Percentiles rank a stretch among this genome's conserved stretches.
Evolutionary conservation across 2,113 vertebrate species (phyloP).

Genomic region (Cebus imitator): DNA sequence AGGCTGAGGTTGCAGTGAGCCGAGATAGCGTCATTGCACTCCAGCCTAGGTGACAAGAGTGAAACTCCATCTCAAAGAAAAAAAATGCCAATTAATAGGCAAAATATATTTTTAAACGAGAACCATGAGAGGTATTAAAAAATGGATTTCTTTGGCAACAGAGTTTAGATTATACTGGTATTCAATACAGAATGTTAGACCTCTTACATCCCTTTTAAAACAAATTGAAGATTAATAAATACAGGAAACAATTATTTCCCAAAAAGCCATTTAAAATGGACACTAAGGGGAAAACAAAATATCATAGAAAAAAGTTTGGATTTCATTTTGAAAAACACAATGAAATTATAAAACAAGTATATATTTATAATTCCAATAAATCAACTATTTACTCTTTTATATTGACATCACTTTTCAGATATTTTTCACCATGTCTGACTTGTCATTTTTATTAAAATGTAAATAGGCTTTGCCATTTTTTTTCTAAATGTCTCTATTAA

Average conservation of each 20-base stretch:
- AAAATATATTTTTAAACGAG: slow-evolving; percentile 11
- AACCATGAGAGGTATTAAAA: background rate
- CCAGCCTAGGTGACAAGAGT: no score
- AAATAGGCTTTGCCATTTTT: background rate
- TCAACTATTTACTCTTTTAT: background rate
- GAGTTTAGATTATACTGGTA: background rate
- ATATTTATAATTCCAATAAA: background rate
- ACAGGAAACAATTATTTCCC: background rate
- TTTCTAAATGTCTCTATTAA: background rate
- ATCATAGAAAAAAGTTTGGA: background rate
- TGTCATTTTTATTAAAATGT: background rate
- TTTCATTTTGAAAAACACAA: slow-evolving; percentile 1
- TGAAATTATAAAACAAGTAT: background rate
- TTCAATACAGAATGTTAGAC: background rate
- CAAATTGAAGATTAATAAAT: background rate
- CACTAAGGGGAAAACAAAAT: background rate
- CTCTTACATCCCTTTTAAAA: slow-evolving; percentile 15
- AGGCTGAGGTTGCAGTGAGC: no score
- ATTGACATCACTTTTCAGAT: background rate
- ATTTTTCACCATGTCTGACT: background rate
- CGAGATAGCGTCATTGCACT: no score
- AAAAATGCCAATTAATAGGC: background rate
- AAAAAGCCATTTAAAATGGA: background rate
- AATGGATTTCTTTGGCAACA: background rate
- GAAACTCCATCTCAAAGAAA: no score